phyloP scores from a whole-genome alignment of 2,888 invertebrate genomes.

The Clistopyga incitator region DNA sequence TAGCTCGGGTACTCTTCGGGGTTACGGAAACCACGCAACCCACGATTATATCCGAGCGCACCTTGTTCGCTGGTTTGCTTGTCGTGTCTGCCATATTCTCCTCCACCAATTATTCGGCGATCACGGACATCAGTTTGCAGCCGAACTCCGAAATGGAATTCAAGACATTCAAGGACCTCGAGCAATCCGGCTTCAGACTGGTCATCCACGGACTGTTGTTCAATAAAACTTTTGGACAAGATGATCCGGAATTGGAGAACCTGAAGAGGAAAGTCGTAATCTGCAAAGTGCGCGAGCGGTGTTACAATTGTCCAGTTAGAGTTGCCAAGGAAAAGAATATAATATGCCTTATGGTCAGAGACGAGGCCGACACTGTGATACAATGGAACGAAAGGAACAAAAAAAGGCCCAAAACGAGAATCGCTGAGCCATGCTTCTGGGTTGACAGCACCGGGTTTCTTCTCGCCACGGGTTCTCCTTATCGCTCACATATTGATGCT shows the following conservation, averaged over 20 bases:
- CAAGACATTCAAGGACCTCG: constrained; percentile 57
- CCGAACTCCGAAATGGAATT: constrained; percentile 21
- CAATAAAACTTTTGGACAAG: constrained; percentile 49
- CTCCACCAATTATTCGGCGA: constrained; percentile 57
- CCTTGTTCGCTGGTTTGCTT: constrained; percentile 54
- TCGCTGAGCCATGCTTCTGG: constrained; percentile 52
- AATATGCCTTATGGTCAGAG: constrained; percentile 41
- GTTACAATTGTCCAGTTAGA: neutral
- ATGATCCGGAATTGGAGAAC: constrained; percentile 12
- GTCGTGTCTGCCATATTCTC: constrained; percentile 62
- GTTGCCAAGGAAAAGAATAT: constrained; percentile 35
- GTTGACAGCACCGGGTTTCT: constrained; percentile 37
- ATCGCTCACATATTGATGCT: neutral
- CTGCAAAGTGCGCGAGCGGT: neutral
- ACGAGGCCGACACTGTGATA: constrained; percentile 2
- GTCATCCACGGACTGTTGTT: constrained; percentile 29
- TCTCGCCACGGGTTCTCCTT: constrained; percentile 41
- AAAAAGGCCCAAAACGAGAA: neutral
- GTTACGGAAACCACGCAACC: constrained; percentile 45
- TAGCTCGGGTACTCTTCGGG: constrained; percentile 61
- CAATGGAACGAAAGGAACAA: neutral
- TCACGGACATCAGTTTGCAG: constrained; percentile 57
- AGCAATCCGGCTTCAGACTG: constrained; percentile 58
- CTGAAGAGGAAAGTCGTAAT: constrained; percentile 38
- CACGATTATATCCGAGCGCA: constrained; percentile 43